phyloP scores from a whole-genome alignment of 1,140 invertebrate genomes.

The Tyrophagus putrescentiae region DNA sequence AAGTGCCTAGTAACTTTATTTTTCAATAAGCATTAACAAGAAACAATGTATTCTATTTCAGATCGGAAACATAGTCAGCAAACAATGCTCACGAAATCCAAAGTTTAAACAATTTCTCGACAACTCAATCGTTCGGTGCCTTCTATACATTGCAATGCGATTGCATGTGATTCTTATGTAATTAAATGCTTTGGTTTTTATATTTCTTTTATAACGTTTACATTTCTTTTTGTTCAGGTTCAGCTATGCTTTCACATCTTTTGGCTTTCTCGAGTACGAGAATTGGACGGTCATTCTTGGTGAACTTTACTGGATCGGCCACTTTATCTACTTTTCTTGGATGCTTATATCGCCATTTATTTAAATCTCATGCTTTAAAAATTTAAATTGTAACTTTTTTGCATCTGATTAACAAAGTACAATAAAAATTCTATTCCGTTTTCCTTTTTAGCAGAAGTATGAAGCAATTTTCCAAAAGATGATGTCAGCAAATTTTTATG shows the following conservation, averaged over 20 bases:
- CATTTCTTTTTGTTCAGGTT: slow-evolving; percentile 45
- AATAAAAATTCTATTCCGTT: too few species aligned
- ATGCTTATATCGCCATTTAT: background rate
- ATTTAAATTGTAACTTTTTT: slow-evolving; percentile 3
- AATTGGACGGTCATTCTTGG: slow-evolving; percentile 36
- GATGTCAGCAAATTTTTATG: too few species aligned
- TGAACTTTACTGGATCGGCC: slow-evolving; percentile 20
- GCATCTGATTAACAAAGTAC: background rate
- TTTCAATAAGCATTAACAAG: background rate
- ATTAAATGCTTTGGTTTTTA: slow-evolving; percentile 15
- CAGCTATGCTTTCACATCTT: slow-evolving; percentile 66
- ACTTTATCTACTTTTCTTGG: slow-evolving; percentile 16
- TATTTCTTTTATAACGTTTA: slow-evolving; percentile 9
- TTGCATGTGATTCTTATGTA: background rate
- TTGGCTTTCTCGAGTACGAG: slow-evolving; percentile 52
- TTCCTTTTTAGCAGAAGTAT: too few species aligned
- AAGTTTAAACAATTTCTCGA: background rate
- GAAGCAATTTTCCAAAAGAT: too few species aligned
- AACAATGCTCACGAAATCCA: background rate
- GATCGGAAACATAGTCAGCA: background rate
- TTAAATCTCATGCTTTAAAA: background rate
- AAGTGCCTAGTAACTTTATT: slow-evolving; percentile 31
- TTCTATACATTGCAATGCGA: slow-evolving; percentile 3
- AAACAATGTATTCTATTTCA: background rate
- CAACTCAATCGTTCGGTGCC: background rate